Conservation (phyloP, 1,140 invertebrate species). For the Platorchestia sp. region DNA sequence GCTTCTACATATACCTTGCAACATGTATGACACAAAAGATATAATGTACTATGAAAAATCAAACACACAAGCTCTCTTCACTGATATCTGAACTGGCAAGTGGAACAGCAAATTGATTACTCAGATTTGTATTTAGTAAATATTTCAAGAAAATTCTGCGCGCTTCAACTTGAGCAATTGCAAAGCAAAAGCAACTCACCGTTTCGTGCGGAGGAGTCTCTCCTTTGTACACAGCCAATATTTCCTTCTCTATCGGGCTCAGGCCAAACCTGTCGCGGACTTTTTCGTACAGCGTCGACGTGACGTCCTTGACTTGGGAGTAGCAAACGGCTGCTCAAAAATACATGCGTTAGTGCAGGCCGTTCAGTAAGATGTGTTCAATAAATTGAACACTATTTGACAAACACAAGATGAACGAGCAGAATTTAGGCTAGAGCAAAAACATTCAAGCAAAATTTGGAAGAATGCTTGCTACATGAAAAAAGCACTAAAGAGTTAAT, state of each 20-base stretch:
- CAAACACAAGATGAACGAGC: not conserved
- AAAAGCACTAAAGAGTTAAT: no score
- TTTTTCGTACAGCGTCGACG: not conserved
- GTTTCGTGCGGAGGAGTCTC: slow-evolving; percentile 7
- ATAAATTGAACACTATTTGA: not conserved
- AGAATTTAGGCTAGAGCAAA: not conserved
- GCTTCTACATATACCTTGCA: no score
- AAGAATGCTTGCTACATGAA: no score
- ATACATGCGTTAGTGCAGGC: not conserved
- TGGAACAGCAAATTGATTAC: not conserved
- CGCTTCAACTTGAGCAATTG: not conserved
- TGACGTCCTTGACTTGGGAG: slow-evolving; percentile 9
- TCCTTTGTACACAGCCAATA: slow-evolving; percentile 2
- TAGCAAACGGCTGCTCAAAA: slow-evolving; percentile 30
- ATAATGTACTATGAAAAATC: no score
- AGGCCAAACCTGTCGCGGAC: not conserved
- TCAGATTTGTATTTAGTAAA: not conserved
- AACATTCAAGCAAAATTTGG: not conserved
- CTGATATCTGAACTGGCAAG: no score
- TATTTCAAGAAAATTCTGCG: not conserved
- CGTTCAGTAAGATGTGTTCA: not conserved
- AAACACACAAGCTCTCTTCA: no score
- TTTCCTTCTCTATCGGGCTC: slow-evolving; percentile 15
- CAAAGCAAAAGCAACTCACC: not conserved
- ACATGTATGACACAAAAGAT: no score